Percentiles rank a stretch among this genome's conserved stretches.
Evolutionary conservation across 2,797 vertebrate species (phyloP).

Genomic region (Sphenodon punctatus): DNA sequence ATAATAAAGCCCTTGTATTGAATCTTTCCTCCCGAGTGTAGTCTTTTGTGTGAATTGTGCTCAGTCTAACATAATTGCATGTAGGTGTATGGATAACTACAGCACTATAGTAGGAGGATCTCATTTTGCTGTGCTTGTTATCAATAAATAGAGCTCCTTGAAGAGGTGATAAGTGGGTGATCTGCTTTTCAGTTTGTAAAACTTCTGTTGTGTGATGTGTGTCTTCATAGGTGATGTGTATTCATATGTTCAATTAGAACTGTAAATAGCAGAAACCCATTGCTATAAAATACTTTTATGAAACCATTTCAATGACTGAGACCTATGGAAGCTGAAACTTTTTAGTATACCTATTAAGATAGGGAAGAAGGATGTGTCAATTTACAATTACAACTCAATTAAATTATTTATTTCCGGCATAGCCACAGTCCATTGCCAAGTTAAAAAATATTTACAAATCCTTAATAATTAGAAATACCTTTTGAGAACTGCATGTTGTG

Average conservation of each 20-base stretch:
- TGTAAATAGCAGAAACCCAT: constrained; percentile 40
- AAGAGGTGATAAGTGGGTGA: not conserved
- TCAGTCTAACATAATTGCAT: not conserved
- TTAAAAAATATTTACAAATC: too few relatives aligned
- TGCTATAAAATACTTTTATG: constrained; percentile 11
- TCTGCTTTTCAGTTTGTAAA: not conserved
- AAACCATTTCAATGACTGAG: constrained; percentile 2
- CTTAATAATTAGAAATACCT: too few relatives aligned
- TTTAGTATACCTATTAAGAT: not conserved
- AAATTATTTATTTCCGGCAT: too few relatives aligned
- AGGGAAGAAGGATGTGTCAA: too few relatives aligned
- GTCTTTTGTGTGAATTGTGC: not conserved
- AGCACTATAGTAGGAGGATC: not conserved
- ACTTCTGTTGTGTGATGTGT: not conserved
- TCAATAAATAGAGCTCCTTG: not conserved
- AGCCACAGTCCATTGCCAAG: too few relatives aligned
- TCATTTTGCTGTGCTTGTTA: not conserved
- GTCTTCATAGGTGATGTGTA: constrained; percentile 30
- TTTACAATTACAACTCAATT: too few relatives aligned
- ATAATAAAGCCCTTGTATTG: not conserved
- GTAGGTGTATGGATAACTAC: constrained; percentile 21
- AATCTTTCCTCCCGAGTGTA: not conserved
- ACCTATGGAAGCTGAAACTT: not conserved
- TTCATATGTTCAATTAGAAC: constrained; percentile 16
- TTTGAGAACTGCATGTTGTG: too few relatives aligned